A percentile compares a stretch with the other conserved stretches of the same genome.
These are phyloP conservation scores for Forbesichthys papilliferus DNA, from an alignment of 2,113 vertebrate genomes.

Conservation along the genomic window DNA sequence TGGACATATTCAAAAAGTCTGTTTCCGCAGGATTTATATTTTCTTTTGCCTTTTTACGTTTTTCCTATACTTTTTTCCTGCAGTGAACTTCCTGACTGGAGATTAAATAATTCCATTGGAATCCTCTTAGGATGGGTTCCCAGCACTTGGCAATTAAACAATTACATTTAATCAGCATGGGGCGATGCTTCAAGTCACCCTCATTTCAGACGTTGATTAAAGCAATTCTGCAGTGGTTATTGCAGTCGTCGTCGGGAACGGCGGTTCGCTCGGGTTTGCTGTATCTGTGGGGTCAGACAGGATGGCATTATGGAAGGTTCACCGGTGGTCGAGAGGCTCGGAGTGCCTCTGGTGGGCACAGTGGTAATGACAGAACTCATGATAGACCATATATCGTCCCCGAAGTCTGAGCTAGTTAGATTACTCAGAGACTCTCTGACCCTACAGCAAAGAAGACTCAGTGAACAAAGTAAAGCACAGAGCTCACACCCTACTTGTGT, in stretches of 20 bases:
- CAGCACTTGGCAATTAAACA: slow-evolving; percentile 80
- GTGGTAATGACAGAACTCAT: slow-evolving; percentile 66
- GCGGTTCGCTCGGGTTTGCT: slow-evolving; percentile 70
- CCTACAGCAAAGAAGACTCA: slow-evolving; percentile 53
- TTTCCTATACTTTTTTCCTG: slow-evolving; percentile 59
- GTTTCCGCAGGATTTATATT: slow-evolving; percentile 35
- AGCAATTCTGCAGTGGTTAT: slow-evolving; percentile 79
- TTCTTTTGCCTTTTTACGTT: slow-evolving; percentile 49
- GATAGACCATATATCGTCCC: slow-evolving; percentile 63
- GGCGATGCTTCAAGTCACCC: slow-evolving; percentile 77
- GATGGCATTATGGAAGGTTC: slow-evolving; percentile 69
- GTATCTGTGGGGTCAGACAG: slow-evolving; percentile 58
- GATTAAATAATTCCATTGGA: slow-evolving; percentile 80
- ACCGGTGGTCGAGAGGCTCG: slow-evolving; percentile 51
- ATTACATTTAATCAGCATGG: slow-evolving; percentile 81
- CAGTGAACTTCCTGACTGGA: slow-evolving; percentile 74
- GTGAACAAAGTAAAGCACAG: slow-evolving; percentile 56
- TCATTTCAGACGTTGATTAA: slow-evolving; percentile 80
- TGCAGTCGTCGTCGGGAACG: slow-evolving; percentile 67
- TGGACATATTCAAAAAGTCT: slow-evolving; percentile 33
- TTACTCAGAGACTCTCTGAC: slow-evolving; percentile 72
- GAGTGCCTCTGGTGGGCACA: slow-evolving; percentile 61
- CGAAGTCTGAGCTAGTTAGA: slow-evolving; percentile 67
- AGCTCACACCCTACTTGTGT: slow-evolving; percentile 20
- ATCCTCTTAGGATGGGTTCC: slow-evolving; percentile 78